Evolutionary conservation across 1,140 invertebrate species (phyloP).

Genomic region (Drosophila elegans): DNA sequence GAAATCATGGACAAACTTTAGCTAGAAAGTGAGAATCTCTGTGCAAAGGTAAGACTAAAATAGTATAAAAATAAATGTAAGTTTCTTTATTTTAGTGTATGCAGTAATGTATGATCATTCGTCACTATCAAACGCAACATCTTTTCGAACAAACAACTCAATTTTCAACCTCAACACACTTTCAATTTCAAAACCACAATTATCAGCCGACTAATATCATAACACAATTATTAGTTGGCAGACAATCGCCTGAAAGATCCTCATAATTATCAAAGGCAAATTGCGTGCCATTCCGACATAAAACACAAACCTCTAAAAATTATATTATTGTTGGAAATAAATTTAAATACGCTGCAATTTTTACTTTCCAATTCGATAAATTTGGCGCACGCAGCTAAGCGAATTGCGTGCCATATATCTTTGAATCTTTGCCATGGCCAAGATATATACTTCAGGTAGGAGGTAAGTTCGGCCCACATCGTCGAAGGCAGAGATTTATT

Average conservation of each 20-base stretch:
- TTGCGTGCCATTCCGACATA: constrained; percentile 60
- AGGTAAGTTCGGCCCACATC: constrained; percentile 39
- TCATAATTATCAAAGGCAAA: constrained; percentile 62
- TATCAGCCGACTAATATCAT: constrained; percentile 44
- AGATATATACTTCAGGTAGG: constrained; percentile 21
- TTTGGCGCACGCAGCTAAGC: constrained; percentile 63
- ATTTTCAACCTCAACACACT: constrained; percentile 53
- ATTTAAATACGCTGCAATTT: constrained; percentile 78
- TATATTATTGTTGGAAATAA: constrained; percentile 69
- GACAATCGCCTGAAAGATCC: constrained; percentile 48
- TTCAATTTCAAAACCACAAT: constrained; percentile 53
- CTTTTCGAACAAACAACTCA: constrained; percentile 44
- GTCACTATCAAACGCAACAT: constrained; percentile 7
- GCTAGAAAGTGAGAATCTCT: constrained; percentile 31
- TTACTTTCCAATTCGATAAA: constrained; percentile 80
- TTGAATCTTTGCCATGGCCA: constrained; percentile 26
- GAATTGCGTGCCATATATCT: constrained; percentile 63
- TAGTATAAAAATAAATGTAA: not conserved
- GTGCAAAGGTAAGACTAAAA: not conserved
- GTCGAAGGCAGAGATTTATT: constrained; percentile 42
- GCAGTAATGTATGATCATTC: not conserved
- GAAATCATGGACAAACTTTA: constrained; percentile 8
- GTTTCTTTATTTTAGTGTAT: not conserved
- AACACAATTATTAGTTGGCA: constrained; percentile 49
- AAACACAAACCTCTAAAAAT: constrained; percentile 40